Base-by-base conservation (phyloP, 35 echinoderm and acorn worm species). In the Patiria miniata region DNA sequence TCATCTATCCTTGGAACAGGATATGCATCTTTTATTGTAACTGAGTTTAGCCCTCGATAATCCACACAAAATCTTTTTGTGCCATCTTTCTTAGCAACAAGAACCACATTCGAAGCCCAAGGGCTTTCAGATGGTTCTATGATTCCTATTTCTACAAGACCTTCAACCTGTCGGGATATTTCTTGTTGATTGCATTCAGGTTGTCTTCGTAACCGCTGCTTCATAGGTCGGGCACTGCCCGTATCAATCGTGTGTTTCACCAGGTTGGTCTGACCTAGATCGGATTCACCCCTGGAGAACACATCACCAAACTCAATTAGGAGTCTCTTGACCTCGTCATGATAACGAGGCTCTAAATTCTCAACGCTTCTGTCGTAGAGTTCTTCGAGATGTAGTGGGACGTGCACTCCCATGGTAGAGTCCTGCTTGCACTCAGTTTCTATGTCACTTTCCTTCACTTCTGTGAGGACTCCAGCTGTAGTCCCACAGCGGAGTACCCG, bases 31-130 rank as follows among this genome's bases (percentile, higher is more conserved):
- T 92, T 78, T 19, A 51, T 82, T 5, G 90, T 92, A 0, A 54
- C 77, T 40, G 34, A 28, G 55, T 92, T 92, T 19, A 92, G 34
- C 22, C 76, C 39, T 21, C 90, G 37, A 18, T 51, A 68, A 52
- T 92, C 90, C 10, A 87, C 84, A 76, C 84, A 92, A 21, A 92
- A 82, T 55, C 78, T 81, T 17, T 56, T 16, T 7, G 85, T 78
- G 9, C 86, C 91, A 52, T 93, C 86, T 84, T 93, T 93, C 61
- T 89, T 89, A 22, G 40, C 60, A 6, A 93, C 91, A 5, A 93
- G 85, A 1, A 93, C 81, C 5, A 89, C 59, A 5, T 86, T 57
- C 8, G 78, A 82, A 0, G 77, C 69, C 90, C 84, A 87, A 36
- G 83, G 78, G 37, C 84, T 92, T 5, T 52, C 37, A 39, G 51